phyloP scores from a whole-genome alignment of 30 jellyfish, hydroid and myxozoan species.

The Sanderia malayensis region DNA sequence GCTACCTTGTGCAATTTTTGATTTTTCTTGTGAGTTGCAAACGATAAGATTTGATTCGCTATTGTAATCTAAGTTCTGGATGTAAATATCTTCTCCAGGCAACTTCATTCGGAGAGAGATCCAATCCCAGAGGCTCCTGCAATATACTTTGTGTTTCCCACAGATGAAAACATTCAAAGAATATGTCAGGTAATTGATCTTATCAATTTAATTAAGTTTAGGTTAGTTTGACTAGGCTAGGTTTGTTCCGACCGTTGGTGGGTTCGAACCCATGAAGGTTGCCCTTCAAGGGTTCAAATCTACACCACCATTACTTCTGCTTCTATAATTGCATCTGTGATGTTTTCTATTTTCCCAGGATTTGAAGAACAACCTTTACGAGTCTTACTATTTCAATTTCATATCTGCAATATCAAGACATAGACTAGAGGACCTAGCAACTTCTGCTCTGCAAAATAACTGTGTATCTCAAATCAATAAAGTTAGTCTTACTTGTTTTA shows the following conservation, averaged over 20 bases:
- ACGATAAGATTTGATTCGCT: too few species aligned
- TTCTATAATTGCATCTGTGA: too few species aligned
- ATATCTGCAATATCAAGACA: conserved; percentile 97
- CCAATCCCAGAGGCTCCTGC: conserved; percentile 98
- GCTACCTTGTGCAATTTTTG: too few species aligned
- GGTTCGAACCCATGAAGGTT: too few species aligned
- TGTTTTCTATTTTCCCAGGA: conserved; percentile 65
- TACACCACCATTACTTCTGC: too few species aligned
- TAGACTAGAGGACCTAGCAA: conserved; percentile 92
- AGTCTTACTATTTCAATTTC: conserved; percentile 83
- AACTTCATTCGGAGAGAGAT: conserved; percentile 96
- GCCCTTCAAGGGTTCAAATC: too few species aligned
- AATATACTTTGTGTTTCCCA: conserved; percentile 94
- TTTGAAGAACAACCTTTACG: conserved; percentile 78
- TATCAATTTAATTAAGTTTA: too few species aligned
- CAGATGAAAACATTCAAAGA: conserved; percentile 97
- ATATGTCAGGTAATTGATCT: conserved; percentile 93
- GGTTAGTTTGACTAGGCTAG: too few species aligned
- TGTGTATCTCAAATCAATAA: conserved; percentile 82
- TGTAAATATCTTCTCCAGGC: too few species aligned
- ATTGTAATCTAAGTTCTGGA: too few species aligned
- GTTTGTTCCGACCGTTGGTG: too few species aligned
- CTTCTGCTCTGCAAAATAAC: conserved; percentile 78
- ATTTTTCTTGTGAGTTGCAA: too few species aligned
- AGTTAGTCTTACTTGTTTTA: conserved; percentile 37